phyloP scores from a whole-genome alignment of 92 coral and sea anemone genomes.

The Hydrozoanthus gracilis region DNA sequence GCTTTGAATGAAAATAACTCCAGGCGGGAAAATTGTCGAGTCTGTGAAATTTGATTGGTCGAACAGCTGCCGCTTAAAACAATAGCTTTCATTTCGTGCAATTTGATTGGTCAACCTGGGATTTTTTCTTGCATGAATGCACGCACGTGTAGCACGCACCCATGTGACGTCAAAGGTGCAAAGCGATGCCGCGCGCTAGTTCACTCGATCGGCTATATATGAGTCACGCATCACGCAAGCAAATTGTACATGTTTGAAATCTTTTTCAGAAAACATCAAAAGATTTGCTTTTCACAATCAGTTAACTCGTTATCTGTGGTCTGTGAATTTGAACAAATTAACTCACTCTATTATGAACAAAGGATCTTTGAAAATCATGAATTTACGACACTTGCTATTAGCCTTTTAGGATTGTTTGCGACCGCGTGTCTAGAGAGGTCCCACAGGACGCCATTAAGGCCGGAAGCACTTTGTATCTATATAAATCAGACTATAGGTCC shows the following conservation, averaged over 20 bases:
- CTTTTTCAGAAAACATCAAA: no score
- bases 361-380: no score
- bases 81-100: background rate
- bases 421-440: no score
- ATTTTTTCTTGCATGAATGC: background rate
- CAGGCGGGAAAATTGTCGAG: slow-evolving; percentile 80
- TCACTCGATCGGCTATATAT: background rate
- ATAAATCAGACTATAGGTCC: no score
- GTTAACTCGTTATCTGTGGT: no score
- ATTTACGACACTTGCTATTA: no score
- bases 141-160: slow-evolving; percentile 39
- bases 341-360: no score
- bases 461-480: no score
- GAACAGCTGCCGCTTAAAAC: background rate
- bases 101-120: background rate
- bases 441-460: no score
- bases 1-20: slow-evolving; percentile 55
- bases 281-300: no score
- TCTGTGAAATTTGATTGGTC: slow-evolving; percentile 25
- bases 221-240: slow-evolving; percentile 4
- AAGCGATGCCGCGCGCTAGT: background rate
- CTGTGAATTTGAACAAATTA: no score
- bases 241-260: background rate
- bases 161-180: slow-evolving; percentile 8
- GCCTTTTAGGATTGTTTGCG: no score